Evolutionary conservation across 2,888 invertebrate genomes (phyloP).

Genomic region (Plemyria rubiginata): DNA sequence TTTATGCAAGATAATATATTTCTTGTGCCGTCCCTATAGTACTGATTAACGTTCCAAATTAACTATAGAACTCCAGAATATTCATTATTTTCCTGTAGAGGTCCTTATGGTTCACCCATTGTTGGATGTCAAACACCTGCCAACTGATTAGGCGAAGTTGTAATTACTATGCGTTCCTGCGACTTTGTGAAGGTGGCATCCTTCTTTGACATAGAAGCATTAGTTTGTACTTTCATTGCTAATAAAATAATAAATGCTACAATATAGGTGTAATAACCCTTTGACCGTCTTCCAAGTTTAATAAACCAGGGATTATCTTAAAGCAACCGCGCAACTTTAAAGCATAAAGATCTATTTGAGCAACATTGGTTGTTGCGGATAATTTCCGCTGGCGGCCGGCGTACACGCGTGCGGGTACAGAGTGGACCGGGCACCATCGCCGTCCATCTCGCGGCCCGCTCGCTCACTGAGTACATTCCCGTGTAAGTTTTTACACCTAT

Average conservation of each 20-base stretch:
- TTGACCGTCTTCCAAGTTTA: background rate
- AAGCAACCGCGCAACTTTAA: conserved; percentile 28
- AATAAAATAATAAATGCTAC: conserved; percentile 10
- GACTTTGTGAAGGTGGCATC: conserved; percentile 1
- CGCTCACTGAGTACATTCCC: conserved; percentile 84
- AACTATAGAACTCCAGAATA: conserved; percentile 47
- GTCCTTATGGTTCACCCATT: conserved; percentile 31
- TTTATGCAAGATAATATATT: conserved; percentile 81
- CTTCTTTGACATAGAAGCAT: background rate
- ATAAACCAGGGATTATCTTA: conserved; percentile 28
- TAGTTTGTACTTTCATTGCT: background rate
- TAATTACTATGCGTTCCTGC: background rate
- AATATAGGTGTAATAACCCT: background rate
- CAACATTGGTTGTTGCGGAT: conserved; percentile 42
- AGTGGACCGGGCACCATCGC: conserved; percentile 46
- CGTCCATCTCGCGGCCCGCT: conserved; percentile 80
- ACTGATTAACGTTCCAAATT: conserved; percentile 66
- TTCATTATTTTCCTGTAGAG: conserved; percentile 45
- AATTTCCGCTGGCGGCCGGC: conserved; percentile 35
- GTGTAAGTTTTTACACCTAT: conserved; percentile 86
- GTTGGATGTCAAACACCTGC: conserved; percentile 28
- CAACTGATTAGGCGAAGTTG: conserved; percentile 13
- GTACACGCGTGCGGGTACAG: conserved; percentile 27
- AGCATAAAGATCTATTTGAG: conserved; percentile 37
- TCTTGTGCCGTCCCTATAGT: conserved; percentile 69